Evolutionary conservation across 2,888 invertebrate species (phyloP).

Genomic region (Neelides folsomi): DNA sequence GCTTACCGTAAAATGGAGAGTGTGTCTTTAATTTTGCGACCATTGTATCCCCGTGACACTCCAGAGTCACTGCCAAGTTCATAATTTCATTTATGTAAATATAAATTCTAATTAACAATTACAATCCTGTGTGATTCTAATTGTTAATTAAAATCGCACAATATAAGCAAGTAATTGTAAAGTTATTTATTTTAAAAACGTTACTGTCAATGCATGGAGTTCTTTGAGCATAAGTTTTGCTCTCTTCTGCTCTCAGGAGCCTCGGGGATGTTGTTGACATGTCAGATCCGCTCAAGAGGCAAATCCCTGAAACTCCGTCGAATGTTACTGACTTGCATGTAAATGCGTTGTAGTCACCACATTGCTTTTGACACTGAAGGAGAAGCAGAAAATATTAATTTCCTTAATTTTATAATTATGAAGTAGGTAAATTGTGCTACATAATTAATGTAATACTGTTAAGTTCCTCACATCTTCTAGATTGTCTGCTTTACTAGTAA

Average conservation of each 20-base stretch:
- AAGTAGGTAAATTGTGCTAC: too few species aligned
- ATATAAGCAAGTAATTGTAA: background rate
- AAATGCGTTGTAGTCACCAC: slow-evolving; percentile 35
- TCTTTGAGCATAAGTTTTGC: slow-evolving; percentile 27
- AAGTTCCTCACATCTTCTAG: slow-evolving; percentile 23
- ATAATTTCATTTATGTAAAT: background rate
- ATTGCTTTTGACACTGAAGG: slow-evolving; percentile 35
- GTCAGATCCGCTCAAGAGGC: slow-evolving; percentile 27
- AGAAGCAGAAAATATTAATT: slow-evolving; percentile 8
- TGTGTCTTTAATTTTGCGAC: slow-evolving; percentile 29
- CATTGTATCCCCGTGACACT: slow-evolving; percentile 30
- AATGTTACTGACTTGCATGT: slow-evolving; percentile 36
- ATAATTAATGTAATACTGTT: background rate
- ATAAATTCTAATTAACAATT: background rate
- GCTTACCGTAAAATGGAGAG: slow-evolving; percentile 31
- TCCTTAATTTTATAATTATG: too few species aligned
- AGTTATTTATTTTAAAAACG: background rate
- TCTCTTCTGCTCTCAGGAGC: slow-evolving; percentile 22
- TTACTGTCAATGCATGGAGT: slow-evolving; percentile 32
- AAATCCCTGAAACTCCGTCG: slow-evolving; percentile 29
- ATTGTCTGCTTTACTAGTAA: slow-evolving; percentile 23
- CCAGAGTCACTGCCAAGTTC: slow-evolving; percentile 24
- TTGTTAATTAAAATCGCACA: too few species aligned
- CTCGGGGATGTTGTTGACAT: slow-evolving; percentile 29
- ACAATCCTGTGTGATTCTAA: too few species aligned